Base-by-base conservation (phyloP, 2,113 vertebrate species). In the Clarias gariepinus region DNA sequence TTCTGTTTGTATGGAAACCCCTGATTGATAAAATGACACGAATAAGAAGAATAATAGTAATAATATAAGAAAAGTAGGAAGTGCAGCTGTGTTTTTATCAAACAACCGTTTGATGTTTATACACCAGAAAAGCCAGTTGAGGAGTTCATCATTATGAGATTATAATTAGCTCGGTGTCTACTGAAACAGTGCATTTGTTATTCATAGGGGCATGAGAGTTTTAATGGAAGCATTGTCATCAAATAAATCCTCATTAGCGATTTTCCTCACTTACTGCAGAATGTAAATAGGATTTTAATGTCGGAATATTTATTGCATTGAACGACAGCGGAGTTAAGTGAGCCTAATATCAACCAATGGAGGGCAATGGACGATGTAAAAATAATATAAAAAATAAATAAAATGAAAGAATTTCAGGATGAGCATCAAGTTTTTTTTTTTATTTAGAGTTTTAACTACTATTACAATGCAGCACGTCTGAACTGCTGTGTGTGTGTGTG, bases 261-360 rank as follows among this genome's bases (percentile, higher is more conserved):
- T 86, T 89, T 89, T 87, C 91, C 93, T 86, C 84, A 87, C 82
- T 91, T 85, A 86, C 81, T 81, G 84, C 78, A 91, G 93, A 93
- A 89, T 83, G 84, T 80, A 84, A 87, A 87, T 87, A 85, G 84
- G 84, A 86, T 87, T 87, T 87, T 89, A 89, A 87, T 83, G 58
- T 73, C 13, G 78, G 60, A 82, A 87, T 89, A 86, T 88, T 86
- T 88, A 88, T 87, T 84, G 84, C 41, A 84, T 57, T 55, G 84
- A 84, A 83, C 69, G n/a, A 10, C 18, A n/a, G 21, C 55, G 13
- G n/a, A 81, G 80, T 85, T 79, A 61, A 87, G 81, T 58, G 52
- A 58, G 28, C 84, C 64, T 71, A 60, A 78, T 33, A 81, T 76
- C 83, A 85, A 23, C 55, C 36, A 68, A 33, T 58, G 57, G 9